phyloP scores from a whole-genome alignment of 2,797 vertebrate species.

The Liasis olivaceus region DNA sequence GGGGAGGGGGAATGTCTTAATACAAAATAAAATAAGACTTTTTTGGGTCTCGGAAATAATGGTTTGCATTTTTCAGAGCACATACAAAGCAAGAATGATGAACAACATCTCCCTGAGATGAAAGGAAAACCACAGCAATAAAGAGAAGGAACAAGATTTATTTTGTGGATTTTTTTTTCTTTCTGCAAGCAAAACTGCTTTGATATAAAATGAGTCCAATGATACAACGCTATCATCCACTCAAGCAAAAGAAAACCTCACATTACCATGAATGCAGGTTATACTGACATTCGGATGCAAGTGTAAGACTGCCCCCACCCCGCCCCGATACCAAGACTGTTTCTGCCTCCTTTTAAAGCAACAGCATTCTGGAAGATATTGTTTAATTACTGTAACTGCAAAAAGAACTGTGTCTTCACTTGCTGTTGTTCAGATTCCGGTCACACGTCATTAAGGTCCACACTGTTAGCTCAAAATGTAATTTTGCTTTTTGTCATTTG shows the following conservation, averaged over 20 bases:
- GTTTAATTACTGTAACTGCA: constrained; percentile 63
- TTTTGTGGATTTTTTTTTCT: constrained; percentile 75
- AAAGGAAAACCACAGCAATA: constrained; percentile 75
- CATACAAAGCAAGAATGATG: constrained; percentile 62
- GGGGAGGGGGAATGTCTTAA: constrained; percentile 44
- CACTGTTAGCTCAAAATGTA: constrained; percentile 55
- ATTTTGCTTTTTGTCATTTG: constrained; percentile 81
- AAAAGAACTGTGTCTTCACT: constrained; percentile 59
- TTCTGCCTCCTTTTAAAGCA: constrained; percentile 76
- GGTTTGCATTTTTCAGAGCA: constrained; percentile 69
- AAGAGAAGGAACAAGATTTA: constrained; percentile 80
- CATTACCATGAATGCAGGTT: constrained; percentile 85
- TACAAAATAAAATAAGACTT: constrained; percentile 65
- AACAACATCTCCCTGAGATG: constrained; percentile 60
- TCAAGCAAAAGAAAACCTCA: constrained; percentile 92
- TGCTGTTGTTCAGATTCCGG: constrained; percentile 49
- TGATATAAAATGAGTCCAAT: constrained; percentile 86
- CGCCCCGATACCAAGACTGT: constrained; percentile 66
- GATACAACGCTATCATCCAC: constrained; percentile 91
- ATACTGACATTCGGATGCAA: constrained; percentile 80
- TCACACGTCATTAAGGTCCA: constrained; percentile 52
- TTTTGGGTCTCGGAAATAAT: constrained; percentile 55
- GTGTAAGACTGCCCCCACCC: constrained; percentile 63
- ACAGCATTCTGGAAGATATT: constrained; percentile 72
- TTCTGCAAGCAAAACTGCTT: constrained; percentile 96